These are phyloP conservation scores for Caloenas nicobarica DNA, from an alignment of 2,113 vertebrate species.

Conservation along the genomic window DNA sequence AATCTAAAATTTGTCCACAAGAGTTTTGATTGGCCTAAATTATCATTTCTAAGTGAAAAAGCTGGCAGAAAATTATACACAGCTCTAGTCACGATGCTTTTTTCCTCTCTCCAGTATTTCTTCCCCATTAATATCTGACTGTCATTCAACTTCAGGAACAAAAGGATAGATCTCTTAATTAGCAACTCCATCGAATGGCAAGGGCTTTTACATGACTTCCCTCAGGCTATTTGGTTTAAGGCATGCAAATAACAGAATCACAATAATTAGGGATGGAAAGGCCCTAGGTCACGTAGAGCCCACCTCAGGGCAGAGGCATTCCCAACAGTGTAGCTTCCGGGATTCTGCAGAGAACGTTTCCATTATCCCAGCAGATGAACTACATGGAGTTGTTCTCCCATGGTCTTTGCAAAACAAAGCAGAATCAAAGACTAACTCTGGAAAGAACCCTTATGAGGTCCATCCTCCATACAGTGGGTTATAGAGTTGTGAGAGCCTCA, in stretches of 20 bases:
- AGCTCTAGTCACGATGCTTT: neutral
- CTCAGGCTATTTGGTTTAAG: neutral
- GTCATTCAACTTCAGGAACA: neutral
- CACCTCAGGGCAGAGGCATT: neutral
- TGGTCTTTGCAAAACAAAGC: neutral
- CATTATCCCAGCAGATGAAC: neutral
- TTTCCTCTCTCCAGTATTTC: neutral
- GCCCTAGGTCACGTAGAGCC: neutral
- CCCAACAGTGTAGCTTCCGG: neutral
- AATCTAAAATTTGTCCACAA: neutral
- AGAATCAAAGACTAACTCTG: neutral
- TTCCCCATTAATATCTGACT: neutral
- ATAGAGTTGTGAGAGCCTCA: neutral
- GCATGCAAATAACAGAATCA: neutral
- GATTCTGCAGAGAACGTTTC: neutral
- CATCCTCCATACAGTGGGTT: neutral
- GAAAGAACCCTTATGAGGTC: neutral
- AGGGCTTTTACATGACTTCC: neutral
- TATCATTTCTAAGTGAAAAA: neutral
- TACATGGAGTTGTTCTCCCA: neutral
- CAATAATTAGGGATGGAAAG: neutral
- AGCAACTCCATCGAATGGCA: neutral
- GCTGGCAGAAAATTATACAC: neutral
- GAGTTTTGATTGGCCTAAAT: neutral
- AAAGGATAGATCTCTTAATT: neutral